These are phyloP conservation scores for Prunella himalayana DNA, from an alignment of 2,113 vertebrate species.

Conservation along the genomic window DNA sequence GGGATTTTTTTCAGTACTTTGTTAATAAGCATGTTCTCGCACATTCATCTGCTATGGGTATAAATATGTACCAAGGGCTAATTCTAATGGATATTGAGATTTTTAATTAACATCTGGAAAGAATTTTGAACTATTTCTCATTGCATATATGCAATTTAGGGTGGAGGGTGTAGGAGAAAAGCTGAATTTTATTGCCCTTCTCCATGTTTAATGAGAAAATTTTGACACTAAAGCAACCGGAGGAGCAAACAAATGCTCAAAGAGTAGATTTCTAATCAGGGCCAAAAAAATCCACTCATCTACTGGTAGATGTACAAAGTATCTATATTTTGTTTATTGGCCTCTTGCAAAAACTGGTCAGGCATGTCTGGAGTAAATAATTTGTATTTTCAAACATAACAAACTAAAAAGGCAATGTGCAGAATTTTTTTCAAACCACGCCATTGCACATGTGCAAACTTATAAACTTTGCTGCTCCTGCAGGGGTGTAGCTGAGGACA, in stretches of 20 bases:
- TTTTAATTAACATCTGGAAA: constrained; percentile 24
- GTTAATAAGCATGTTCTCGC: background rate
- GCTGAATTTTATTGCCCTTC: background rate
- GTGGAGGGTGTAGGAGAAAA: background rate
- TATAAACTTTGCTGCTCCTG: background rate
- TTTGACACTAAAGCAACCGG: background rate
- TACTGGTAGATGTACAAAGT: background rate
- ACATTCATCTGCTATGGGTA: background rate
- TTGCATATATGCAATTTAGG: background rate
- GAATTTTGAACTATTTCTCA: background rate
- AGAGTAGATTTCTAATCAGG: background rate
- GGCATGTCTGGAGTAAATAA: background rate
- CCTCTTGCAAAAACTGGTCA: background rate
- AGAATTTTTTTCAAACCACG: background rate
- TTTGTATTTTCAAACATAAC: background rate
- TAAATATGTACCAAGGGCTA: background rate
- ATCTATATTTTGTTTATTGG: background rate
- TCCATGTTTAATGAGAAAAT: background rate
- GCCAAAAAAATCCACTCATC: background rate
- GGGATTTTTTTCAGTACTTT: background rate
- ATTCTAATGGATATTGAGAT: background rate
- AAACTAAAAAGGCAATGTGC: background rate
- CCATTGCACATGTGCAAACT: background rate
- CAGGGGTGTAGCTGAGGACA: constrained; percentile 31
- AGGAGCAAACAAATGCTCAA: background rate